Percentiles rank a stretch among this genome's conserved stretches.
Evolutionary conservation across 2,797 vertebrate genomes (phyloP).

Genomic region (Fistularia commersonii): DNA sequence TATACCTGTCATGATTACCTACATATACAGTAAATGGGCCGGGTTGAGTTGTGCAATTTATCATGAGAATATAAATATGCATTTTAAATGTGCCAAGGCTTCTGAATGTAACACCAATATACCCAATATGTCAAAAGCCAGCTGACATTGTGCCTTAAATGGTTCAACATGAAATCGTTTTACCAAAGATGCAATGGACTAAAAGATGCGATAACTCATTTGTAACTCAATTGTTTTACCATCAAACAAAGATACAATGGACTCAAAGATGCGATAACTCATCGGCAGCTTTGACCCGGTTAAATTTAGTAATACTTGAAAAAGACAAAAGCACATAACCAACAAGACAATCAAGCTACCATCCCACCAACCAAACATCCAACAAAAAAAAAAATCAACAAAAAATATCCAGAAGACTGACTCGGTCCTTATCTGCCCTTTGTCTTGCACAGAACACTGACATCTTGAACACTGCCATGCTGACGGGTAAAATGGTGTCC

Average conservation of each 20-base stretch:
- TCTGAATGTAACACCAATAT: not conserved
- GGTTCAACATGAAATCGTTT: no score
- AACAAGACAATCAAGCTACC: no score
- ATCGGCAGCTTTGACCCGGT: no score
- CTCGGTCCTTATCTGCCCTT: not conserved
- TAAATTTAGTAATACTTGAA: no score
- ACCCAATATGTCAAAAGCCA: not conserved
- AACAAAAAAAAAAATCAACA: not conserved
- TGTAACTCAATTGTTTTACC: no score
- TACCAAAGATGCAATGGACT: no score
- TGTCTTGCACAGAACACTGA: conserved; percentile 76
- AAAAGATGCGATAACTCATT: no score
- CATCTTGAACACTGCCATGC: conserved; percentile 88
- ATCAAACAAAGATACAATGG: no score
- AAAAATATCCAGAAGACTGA: not conserved
- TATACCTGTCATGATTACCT: conserved; percentile 10
- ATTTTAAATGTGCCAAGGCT: not conserved
- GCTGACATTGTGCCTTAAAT: not conserved
- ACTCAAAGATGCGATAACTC: no score
- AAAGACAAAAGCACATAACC: no score
- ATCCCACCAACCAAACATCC: not conserved
- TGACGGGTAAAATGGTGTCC: conserved; percentile 83
- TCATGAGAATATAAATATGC: not conserved
- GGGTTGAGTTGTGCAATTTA: no score
- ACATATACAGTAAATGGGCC: not conserved